These are phyloP conservation scores for Drosophila bunnanda DNA, from an alignment of 2,888 invertebrate genomes.

Conservation along the genomic window DNA sequence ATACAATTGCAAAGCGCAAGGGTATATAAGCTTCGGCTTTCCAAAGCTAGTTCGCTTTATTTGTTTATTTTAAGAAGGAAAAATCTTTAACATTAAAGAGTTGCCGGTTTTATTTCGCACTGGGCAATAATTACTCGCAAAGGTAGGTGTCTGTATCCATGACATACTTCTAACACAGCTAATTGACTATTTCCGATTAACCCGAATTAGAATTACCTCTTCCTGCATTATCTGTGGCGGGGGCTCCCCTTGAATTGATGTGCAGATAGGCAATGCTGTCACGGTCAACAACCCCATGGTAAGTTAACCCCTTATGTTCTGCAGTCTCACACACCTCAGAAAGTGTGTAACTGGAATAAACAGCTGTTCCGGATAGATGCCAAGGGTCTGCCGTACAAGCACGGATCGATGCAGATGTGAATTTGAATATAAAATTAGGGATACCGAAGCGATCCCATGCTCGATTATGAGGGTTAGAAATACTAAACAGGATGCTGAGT, in stretches of 20 bases:
- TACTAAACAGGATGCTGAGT: conserved; percentile 61
- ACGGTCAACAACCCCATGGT: conserved; percentile 47
- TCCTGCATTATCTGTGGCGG: conserved; percentile 16
- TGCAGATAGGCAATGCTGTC: conserved; percentile 24
- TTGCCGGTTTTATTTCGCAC: not conserved
- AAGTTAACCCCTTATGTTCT: conserved; percentile 49
- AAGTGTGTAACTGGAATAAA: conserved; percentile 24
- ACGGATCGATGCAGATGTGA: conserved; percentile 58
- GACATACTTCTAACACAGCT: conserved; percentile 8
- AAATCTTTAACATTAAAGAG: not conserved
- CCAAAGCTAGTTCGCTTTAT: too few relatives aligned
- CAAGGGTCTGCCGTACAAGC: conserved; percentile 38
- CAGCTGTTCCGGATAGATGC: conserved; percentile 61
- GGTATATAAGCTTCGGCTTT: too few relatives aligned
- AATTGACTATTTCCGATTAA: conserved; percentile 35
- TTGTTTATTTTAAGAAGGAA: not conserved
- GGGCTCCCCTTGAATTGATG: conserved; percentile 15
- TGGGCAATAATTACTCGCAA: not conserved
- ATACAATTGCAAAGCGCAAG: too few relatives aligned
- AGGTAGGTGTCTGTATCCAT: not conserved
- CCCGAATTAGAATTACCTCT: conserved; percentile 15
- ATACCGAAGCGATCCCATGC: not conserved
- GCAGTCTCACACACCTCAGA: conserved; percentile 5
- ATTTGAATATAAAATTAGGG: conserved; percentile 47
- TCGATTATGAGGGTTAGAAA: conserved; percentile 20